A percentile compares a stretch with the other conserved stretches of the same genome.
Conservation (phyloP, 1,140 invertebrate species). For the Microplitis demolitor region DNA sequence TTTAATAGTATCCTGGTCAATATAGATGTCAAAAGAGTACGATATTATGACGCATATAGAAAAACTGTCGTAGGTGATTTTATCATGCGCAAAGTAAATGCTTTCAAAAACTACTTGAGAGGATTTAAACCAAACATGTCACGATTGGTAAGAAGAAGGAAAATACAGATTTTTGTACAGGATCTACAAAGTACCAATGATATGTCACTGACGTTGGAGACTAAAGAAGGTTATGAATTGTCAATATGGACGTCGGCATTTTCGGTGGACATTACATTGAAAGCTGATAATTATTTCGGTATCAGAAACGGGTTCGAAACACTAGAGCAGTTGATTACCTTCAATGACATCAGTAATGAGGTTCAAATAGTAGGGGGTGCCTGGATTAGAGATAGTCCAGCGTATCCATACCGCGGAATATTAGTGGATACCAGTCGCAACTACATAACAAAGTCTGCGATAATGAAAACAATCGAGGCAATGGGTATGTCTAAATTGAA, state of each 20-base stretch:
- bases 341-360: slow-evolving; percentile 67
- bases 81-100: too few species aligned
- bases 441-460: slow-evolving; percentile 69
- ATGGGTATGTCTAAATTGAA: slow-evolving; percentile 85
- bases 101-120: slow-evolving; percentile 44
- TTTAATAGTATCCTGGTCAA: slow-evolving; percentile 66
- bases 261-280: slow-evolving; percentile 66
- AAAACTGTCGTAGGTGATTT: too few species aligned
- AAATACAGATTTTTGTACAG: slow-evolving; percentile 43
- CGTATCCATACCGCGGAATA: slow-evolving; percentile 77
- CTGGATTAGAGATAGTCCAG: slow-evolving; percentile 70
- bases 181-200: slow-evolving; percentile 26
- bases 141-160: slow-evolving; percentile 31
- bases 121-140: slow-evolving; percentile 29
- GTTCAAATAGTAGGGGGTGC: slow-evolving; percentile 67
- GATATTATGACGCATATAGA: too few species aligned
- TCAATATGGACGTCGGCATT: slow-evolving; percentile 58
- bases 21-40: slow-evolving; percentile 67
- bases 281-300: slow-evolving; percentile 72
- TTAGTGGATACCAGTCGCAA: slow-evolving; percentile 80
- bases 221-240: slow-evolving; percentile 73
- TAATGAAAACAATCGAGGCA: slow-evolving; percentile 76
- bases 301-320: slow-evolving; percentile 78
- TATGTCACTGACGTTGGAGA: slow-evolving; percentile 62
- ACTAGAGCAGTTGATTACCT: slow-evolving; percentile 75